Conservation (phyloP, 2,113 vertebrate species). For the Apodemus speciosus region DNA sequence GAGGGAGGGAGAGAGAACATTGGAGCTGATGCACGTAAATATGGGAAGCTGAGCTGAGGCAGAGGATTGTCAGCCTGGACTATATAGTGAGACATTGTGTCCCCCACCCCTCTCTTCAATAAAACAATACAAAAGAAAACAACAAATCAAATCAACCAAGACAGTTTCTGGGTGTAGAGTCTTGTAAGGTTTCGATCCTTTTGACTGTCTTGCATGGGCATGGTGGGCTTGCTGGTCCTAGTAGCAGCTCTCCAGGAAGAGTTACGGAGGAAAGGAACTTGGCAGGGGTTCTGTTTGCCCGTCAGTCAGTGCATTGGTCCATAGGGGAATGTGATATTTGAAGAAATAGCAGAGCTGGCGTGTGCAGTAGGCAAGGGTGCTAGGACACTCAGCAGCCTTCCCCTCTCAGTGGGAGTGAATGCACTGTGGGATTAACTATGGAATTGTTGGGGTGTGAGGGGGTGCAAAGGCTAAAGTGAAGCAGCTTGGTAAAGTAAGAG, state of each 20-base stretch:
- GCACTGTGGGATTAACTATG: constrained; percentile 39
- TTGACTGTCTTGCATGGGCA: constrained; percentile 82
- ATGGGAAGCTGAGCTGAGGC: neutral
- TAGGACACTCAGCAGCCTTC: constrained; percentile 65
- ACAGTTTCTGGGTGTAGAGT: neutral
- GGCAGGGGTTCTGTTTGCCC: constrained; percentile 92
- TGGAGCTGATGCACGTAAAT: constrained; percentile 28
- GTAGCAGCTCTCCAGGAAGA: constrained; percentile 86
- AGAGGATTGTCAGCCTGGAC: neutral
- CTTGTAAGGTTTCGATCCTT: constrained; percentile 52
- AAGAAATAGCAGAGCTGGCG: constrained; percentile 72
- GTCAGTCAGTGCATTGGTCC: constrained; percentile 74
- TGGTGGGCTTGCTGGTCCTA: constrained; percentile 79
- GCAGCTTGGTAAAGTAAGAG: neutral
- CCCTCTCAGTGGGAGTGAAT: constrained; percentile 27
- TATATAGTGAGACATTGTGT: constrained; percentile 38
- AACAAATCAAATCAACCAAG: neutral
- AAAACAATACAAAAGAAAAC: neutral
- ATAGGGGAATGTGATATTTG: constrained; percentile 87
- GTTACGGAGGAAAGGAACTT: constrained; percentile 86
- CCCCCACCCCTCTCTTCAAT: constrained; percentile 68
- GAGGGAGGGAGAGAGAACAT: neutral
- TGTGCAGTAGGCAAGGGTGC: constrained; percentile 62
- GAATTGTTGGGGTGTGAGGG: constrained; percentile 54
- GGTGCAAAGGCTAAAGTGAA: constrained; percentile 38